Conservation (phyloP, 1,140 invertebrate genomes). For the Eurosta solidaginis region DNA sequence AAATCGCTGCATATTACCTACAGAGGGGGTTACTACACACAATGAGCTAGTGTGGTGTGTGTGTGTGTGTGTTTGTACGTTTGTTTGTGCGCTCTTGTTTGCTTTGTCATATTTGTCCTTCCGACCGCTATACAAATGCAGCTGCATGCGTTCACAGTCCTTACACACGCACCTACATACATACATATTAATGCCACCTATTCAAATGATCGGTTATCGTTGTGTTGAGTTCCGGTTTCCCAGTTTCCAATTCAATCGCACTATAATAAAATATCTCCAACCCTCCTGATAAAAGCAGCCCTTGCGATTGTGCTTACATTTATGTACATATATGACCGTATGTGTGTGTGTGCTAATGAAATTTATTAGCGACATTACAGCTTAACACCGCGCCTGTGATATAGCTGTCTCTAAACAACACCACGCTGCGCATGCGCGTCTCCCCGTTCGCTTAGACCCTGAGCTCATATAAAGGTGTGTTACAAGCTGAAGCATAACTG, state of each 20-base stretch:
- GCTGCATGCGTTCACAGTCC: constrained; percentile 1
- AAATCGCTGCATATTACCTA: too few relatives aligned
- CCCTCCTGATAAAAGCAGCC: constrained; percentile 5
- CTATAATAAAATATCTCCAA: neutral
- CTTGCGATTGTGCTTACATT: neutral
- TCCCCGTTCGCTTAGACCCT: neutral
- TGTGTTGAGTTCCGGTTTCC: constrained; percentile 3
- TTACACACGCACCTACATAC: neutral
- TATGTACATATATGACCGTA: neutral
- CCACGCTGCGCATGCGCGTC: neutral
- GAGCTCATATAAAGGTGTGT: neutral
- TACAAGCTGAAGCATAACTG: neutral
- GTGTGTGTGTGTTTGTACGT: neutral
- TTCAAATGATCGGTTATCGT: neutral
- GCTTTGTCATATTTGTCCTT: constrained; percentile 11
- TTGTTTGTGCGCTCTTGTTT: constrained; percentile 14
- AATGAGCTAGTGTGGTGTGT: neutral
- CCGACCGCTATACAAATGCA: constrained; percentile 3
- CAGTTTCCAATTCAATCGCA: too few relatives aligned
- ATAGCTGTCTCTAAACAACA: constrained; percentile 6
- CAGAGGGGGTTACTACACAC: too few relatives aligned
- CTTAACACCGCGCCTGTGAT: constrained; percentile 10
- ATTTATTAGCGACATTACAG: constrained; percentile 26
- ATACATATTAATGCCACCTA: too few relatives aligned
- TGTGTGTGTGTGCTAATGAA: constrained; percentile 5